Conservation (phyloP, 2,113 vertebrate species). For the Ivindomyrus marchei region DNA sequence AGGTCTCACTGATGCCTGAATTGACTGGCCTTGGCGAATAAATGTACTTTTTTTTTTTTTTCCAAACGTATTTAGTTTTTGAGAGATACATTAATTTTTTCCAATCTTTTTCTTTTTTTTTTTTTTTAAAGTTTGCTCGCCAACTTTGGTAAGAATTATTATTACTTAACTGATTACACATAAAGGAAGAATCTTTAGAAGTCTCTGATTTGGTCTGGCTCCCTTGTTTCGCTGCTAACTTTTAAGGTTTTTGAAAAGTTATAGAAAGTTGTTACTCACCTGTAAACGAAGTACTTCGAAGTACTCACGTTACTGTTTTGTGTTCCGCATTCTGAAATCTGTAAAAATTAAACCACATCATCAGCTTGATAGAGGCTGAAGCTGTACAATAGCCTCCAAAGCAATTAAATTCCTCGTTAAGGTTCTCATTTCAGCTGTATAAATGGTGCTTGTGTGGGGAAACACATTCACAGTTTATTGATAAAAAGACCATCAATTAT, state of each 20-base stretch:
- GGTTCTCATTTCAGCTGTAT: not conserved
- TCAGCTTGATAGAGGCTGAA: not conserved
- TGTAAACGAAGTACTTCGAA: not conserved
- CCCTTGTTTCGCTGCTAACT: not conserved
- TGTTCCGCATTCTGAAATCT: not conserved
- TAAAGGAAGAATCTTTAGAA: not conserved
- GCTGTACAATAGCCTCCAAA: not conserved
- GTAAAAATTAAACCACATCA: not conserved
- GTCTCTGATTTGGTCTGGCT: not conserved
- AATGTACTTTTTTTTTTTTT: conserved; percentile 10
- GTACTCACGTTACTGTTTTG: not conserved
- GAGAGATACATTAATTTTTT: not conserved
- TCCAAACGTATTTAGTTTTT: not conserved
- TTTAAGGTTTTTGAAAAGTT: not conserved
- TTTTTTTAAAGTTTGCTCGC: not conserved
- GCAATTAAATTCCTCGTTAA: not conserved
- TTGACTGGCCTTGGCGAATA: not conserved
- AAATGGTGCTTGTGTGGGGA: not conserved
- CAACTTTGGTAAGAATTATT: conserved; percentile 2
- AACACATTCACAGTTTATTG: not conserved
- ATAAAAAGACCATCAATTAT: not conserved
- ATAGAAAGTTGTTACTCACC: not conserved
- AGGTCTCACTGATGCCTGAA: not conserved
- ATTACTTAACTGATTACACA: not conserved
- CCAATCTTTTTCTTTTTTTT: not conserved